phyloP scores from a whole-genome alignment of 2,797 vertebrate genomes.

The Erpetoichthys calabaricus region DNA sequence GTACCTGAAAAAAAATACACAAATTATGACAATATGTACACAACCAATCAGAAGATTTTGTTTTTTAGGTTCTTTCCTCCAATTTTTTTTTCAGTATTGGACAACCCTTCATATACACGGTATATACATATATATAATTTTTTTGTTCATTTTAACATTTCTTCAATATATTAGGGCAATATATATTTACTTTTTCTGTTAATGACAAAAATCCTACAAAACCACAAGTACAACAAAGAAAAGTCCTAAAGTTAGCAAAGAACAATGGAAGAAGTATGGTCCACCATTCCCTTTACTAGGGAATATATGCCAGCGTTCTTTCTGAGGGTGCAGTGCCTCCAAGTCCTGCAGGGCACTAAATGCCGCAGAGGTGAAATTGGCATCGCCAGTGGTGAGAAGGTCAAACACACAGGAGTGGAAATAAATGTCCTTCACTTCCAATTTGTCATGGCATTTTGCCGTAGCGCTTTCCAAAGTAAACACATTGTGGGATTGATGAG shows the following conservation, averaged over 20 bases:
- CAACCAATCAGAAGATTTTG: slow-evolving; percentile 21
- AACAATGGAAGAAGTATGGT: slow-evolving; percentile 10
- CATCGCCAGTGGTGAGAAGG: slow-evolving; percentile 86
- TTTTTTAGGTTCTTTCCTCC: too few species aligned
- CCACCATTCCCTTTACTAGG: slow-evolving; percentile 37
- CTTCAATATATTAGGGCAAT: slow-evolving; percentile 66
- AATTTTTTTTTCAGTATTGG: slow-evolving; percentile 32
- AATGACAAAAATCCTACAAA: slow-evolving; percentile 35
- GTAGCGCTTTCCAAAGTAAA: slow-evolving; percentile 68
- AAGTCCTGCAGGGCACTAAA: slow-evolving; percentile 82
- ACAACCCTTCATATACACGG: slow-evolving; percentile 53
- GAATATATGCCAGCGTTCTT: slow-evolving; percentile 81
- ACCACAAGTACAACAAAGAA: slow-evolving; percentile 39
- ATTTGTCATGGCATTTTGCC: slow-evolving; percentile 70
- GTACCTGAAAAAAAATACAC: slow-evolving; percentile 49
- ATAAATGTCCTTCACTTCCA: slow-evolving; percentile 83
- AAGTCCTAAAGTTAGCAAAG: slow-evolving; percentile 38
- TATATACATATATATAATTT: slow-evolving; percentile 55
- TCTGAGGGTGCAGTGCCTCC: slow-evolving; percentile 74
- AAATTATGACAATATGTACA: slow-evolving; percentile 37
- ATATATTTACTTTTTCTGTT: slow-evolving; percentile 51
- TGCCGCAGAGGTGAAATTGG: slow-evolving; percentile 82
- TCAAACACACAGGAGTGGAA: slow-evolving; percentile 93
- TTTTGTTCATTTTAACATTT: slow-evolving; percentile 30
- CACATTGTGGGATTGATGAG: slow-evolving; percentile 18